Base-by-base conservation (phyloP, 2,797 vertebrate genomes). In the Calcarius lapponicus region DNA sequence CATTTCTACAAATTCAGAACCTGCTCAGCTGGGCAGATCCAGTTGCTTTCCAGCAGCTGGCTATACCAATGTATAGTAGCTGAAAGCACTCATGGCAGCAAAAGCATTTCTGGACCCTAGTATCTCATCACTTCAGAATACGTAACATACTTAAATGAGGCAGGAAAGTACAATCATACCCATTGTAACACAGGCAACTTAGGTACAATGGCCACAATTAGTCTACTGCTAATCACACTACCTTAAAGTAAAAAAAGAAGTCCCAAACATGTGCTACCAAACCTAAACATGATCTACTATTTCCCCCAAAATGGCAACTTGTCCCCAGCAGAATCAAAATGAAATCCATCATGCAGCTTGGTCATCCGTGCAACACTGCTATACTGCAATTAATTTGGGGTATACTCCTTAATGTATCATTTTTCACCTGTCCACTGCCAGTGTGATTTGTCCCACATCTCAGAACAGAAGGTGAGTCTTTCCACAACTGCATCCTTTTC, bases 1-100 rank as follows among this genome's bases (percentile, higher is more conserved):
- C 58, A 78, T 72, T 93, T 88, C 72, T 88, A 66, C 50, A 83
- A 78, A 92, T 51, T 74, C 2, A 0, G 78, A 82, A 42, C 34
- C 47, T 61, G 50, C 32, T 88, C 88, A 88, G 58, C 61, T 51
- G 43, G 70, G 58, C 65, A 91, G 90, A 88, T 69, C 54, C 82
- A 83, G 50, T 75, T 95, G 87, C 91, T 57, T 72, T 65, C 75
- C 54, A 80, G 79, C 82, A 93, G 85, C 69, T 92, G 93, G 42
- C 56, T 86, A 18, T 36, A 83, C 22, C 61, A 61, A 5, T 3
- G 16, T n/a, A 48, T 80, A 85, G 28, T 51, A 76, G 56, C 32
- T 65, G 61, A 83, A 92, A 92, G 69, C 65, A 90, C 22, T 86
- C 57, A 8, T 50, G 69, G 82, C 65, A 95, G 84, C 87, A 91